phyloP scores from a whole-genome alignment of 2,113 vertebrate genomes.

The Neodontobutis hainanensis region DNA sequence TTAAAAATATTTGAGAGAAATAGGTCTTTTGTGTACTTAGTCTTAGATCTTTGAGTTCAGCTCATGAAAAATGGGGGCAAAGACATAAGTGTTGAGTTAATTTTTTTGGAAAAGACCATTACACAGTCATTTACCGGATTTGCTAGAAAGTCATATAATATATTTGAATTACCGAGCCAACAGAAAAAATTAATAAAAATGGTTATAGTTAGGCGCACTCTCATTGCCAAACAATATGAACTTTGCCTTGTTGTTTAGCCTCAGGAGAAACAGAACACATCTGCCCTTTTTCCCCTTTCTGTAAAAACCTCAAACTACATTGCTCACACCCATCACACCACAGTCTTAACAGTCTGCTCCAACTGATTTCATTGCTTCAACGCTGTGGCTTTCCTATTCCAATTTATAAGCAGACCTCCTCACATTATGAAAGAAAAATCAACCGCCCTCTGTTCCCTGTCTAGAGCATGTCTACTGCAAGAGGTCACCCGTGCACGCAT shows the following conservation, averaged over 20 bases:
- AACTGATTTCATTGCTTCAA: constrained; percentile 17
- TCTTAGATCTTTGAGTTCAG: no score
- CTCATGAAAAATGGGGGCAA: no score
- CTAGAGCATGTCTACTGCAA: constrained; percentile 46
- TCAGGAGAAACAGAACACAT: constrained; percentile 23
- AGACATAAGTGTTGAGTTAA: no score
- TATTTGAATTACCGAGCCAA: no score
- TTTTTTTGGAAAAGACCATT: no score
- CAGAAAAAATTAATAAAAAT: neutral
- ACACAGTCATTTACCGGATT: no score
- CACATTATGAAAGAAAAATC: neutral
- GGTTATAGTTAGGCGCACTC: neutral
- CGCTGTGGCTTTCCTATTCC: constrained; percentile 20
- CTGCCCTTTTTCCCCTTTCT: neutral
- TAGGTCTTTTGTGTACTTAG: no score
- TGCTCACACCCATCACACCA: constrained; percentile 1
- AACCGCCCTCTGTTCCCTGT: constrained; percentile 16
- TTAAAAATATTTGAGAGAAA: no score
- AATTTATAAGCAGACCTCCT: constrained; percentile 23
- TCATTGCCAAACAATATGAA: constrained; percentile 2
- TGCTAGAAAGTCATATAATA: no score
- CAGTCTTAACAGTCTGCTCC: constrained; percentile 10
- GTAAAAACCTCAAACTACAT: constrained; percentile 10
- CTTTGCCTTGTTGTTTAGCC: constrained; percentile 4
- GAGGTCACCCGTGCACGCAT: constrained; percentile 28